Conservation (phyloP, 35 echinoderm and acorn worm species). For the Stichopus chloronotus region DNA sequence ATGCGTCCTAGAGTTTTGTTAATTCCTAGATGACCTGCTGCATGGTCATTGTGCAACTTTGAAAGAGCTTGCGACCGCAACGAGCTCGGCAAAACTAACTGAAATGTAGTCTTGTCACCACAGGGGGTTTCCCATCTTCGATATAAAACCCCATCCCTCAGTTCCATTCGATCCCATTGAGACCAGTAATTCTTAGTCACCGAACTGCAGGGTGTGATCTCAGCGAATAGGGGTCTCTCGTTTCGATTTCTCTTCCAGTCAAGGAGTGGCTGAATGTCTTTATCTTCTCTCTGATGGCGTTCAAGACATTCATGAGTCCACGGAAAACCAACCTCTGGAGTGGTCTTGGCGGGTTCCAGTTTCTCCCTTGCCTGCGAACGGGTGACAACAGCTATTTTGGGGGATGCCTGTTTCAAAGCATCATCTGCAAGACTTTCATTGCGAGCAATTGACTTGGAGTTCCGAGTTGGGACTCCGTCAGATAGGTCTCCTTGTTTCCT, state of each 20-base stretch:
- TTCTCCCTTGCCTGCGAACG: too few species aligned
- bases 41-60: not conserved
- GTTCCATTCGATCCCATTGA: slow-evolving; percentile 5
- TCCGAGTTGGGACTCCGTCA: not conserved
- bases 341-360: not conserved
- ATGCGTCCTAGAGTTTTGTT: not conserved
- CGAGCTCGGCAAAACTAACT: not conserved
- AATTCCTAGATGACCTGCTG: slow-evolving; percentile 13
- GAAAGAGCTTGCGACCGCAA: not conserved
- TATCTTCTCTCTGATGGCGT: slow-evolving; percentile 21
- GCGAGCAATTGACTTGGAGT: not conserved
- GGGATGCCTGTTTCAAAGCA: too few species aligned
- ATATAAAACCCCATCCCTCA: slow-evolving; percentile 14
- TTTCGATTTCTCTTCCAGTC: slow-evolving; percentile 1
- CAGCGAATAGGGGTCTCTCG: not conserved
- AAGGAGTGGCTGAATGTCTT: not conserved
- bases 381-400: too few species aligned
- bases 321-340: not conserved
- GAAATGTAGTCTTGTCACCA: not conserved
- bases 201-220: not conserved
- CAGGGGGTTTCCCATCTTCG: slow-evolving; percentile 27
- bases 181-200: slow-evolving; percentile 20
- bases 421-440: not conserved
- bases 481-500: not conserved
- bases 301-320: not conserved